Evolutionary conservation across 2,888 invertebrate genomes (phyloP).

Genomic region (Allolobophora icterica): DNA sequence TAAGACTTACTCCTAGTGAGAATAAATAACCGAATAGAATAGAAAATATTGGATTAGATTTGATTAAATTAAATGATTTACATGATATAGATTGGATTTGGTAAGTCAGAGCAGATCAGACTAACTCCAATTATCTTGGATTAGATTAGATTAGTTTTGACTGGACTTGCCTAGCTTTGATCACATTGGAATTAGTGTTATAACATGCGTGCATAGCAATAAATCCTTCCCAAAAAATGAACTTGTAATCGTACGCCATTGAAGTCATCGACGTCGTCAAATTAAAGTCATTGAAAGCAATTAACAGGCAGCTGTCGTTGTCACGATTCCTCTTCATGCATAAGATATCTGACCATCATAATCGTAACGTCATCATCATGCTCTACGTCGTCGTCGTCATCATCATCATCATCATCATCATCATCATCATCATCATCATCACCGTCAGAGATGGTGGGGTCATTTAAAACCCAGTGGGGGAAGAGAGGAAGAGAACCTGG

Average conservation of each 20-base stretch:
- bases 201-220: too few relatives aligned
- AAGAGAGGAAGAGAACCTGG: background rate
- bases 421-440: background rate
- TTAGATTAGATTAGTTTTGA: too few relatives aligned
- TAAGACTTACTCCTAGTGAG: too few relatives aligned
- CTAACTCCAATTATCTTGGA: too few relatives aligned
- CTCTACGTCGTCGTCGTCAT: background rate
- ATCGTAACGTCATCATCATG: background rate
- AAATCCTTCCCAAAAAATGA: background rate
- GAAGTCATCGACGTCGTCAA: background rate
- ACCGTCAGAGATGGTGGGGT: background rate
- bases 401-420: constrained; percentile 9
- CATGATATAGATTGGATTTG: too few relatives aligned
- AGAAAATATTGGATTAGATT: too few relatives aligned
- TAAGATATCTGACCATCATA: background rate
- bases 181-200: too few relatives aligned
- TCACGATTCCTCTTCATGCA: background rate
- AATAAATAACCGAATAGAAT: too few relatives aligned
- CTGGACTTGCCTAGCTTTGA: too few relatives aligned
- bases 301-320: background rate
- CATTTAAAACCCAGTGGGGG: background rate
- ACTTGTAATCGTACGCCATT: background rate
- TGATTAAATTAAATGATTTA: too few relatives aligned
- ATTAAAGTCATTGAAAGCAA: too few relatives aligned
- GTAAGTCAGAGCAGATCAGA: too few relatives aligned